phyloP scores from a whole-genome alignment of 1,140 invertebrate species.

The Antheraea pernyi region DNA sequence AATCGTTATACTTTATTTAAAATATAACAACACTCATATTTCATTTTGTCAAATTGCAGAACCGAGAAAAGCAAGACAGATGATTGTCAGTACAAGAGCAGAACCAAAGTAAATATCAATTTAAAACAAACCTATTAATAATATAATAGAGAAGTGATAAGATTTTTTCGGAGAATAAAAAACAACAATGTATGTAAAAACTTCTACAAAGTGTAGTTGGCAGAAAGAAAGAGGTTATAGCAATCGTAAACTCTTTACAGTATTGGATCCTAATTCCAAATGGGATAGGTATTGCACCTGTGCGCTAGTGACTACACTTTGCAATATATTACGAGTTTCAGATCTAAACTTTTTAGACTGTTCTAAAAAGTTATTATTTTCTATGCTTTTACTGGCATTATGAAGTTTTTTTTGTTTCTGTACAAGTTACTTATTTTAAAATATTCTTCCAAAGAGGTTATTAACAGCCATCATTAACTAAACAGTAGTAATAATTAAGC shows the following conservation, averaged over 20 bases:
- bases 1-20: too few relatives aligned
- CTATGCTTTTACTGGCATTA: too few relatives aligned
- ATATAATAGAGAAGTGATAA: neutral
- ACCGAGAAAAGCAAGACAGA: too few relatives aligned
- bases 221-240: slow-evolving; percentile 27
- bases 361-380: neutral
- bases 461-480: too few relatives aligned
- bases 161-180: neutral
- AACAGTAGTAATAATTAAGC: too few relatives aligned
- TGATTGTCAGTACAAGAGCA: too few relatives aligned
- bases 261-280: slow-evolving; percentile 65
- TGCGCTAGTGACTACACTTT: slow-evolving; percentile 24
- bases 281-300: slow-evolving; percentile 64
- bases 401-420: too few relatives aligned
- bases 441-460: too few relatives aligned
- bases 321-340: slow-evolving; percentile 1
- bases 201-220: slow-evolving; percentile 7
- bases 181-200: neutral
- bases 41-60: too few relatives aligned
- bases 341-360: neutral
- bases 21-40: too few relatives aligned
- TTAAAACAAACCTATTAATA: neutral
- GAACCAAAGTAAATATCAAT: too few relatives aligned
- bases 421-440: too few relatives aligned
- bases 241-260: slow-evolving; percentile 34